Percentiles rank a stretch among this genome's conserved stretches.
Evolutionary conservation across 2,797 vertebrate genomes (phyloP).

Genomic region (Sebastes hopkinsi): DNA sequence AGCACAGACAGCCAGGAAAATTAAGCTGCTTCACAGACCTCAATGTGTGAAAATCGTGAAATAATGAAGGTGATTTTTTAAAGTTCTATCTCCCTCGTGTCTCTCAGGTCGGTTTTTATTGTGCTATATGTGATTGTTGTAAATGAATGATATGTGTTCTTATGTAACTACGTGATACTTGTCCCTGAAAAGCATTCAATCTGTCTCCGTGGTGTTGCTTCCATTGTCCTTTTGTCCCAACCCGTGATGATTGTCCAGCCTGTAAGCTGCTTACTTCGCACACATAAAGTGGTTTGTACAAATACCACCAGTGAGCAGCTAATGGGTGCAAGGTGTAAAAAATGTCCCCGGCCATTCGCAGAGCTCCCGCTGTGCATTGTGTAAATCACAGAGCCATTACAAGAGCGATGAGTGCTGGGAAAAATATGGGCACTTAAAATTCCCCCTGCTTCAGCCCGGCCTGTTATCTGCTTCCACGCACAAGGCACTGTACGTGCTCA

Average conservation of each 20-base stretch:
- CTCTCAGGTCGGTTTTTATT: no score
- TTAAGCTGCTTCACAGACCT: no score
- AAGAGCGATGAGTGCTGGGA: constrained; percentile 30
- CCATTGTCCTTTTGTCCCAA: constrained; percentile 16
- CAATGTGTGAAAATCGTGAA: no score
- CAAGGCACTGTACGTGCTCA: constrained; percentile 15
- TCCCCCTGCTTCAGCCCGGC: background rate
- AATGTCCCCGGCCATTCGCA: constrained; percentile 3
- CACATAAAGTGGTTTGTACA: constrained; percentile 41
- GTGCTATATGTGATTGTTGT: background rate
- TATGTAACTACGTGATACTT: background rate
- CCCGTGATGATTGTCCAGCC: constrained; percentile 10
- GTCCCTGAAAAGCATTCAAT: constrained; percentile 5
- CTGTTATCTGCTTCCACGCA: constrained; percentile 47
- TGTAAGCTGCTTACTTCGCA: constrained; percentile 4
- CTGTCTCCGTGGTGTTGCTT: constrained; percentile 10
- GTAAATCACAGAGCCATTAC: constrained; percentile 65
- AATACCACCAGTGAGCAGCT: constrained; percentile 40
- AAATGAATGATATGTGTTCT: background rate
- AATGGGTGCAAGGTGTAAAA: constrained; percentile 45
- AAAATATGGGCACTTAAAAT: constrained; percentile 29
- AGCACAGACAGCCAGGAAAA: no score
- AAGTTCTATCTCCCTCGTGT: no score
- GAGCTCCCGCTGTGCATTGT: constrained; percentile 34
- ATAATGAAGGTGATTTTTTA: no score